Conservation (phyloP, 2,888 invertebrate species). For the Zeuzera pyrina region DNA sequence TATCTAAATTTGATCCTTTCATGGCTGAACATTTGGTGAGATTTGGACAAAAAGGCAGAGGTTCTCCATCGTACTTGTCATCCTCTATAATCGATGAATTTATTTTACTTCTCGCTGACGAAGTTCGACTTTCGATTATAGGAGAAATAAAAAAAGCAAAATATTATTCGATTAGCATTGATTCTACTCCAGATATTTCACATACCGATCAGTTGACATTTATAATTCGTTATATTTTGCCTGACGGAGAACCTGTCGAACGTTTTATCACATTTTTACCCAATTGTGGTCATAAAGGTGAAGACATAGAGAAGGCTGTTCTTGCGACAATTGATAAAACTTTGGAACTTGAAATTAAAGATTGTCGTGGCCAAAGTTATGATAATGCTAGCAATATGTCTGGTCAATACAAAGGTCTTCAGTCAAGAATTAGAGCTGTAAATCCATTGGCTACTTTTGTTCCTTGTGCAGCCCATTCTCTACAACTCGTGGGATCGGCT, state of each 20-base stretch:
- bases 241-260: constrained; percentile 13
- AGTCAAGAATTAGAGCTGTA: constrained; percentile 3
- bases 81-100: too few relatives aligned
- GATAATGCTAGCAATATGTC: constrained; percentile 3
- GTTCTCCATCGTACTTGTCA: constrained; percentile 15
- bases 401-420: constrained; percentile 3
- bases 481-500: constrained; percentile 12
- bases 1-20: too few relatives aligned
- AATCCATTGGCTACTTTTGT: constrained; percentile 13
- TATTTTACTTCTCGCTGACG: too few relatives aligned
- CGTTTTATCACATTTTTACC: constrained; percentile 15
- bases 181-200: too few relatives aligned
- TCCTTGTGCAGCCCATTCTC: constrained; percentile 18
- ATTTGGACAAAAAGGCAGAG: constrained; percentile 20
- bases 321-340: constrained; percentile 4
- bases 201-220: too few relatives aligned
- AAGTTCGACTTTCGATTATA: too few relatives aligned
- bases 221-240: constrained; percentile 3
- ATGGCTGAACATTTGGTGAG: too few relatives aligned
- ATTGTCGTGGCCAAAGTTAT: too few relatives aligned
- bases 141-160: too few relatives aligned
- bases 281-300: constrained; percentile 15
- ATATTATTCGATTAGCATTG: too few relatives aligned
- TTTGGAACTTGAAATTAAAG: constrained; percentile 2
- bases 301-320: constrained; percentile 11